Percentiles rank a stretch among this genome's conserved stretches.
Conservation (phyloP, 2,797 vertebrate species). For the Rhinella marina region DNA sequence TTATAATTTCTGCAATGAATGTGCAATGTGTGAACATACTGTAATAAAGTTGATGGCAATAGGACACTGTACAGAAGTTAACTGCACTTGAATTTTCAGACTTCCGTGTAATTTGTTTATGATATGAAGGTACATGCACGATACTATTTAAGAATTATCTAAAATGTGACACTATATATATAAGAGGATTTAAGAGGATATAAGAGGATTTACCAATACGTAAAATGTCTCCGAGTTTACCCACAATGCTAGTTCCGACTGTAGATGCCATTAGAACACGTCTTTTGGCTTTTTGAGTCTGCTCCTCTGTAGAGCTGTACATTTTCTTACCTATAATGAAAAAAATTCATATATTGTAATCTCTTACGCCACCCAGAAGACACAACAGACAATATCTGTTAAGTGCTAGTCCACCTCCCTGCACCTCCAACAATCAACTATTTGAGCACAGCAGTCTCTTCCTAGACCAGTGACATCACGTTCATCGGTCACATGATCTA, state of each 20-base stretch:
- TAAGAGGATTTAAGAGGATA: too few relatives aligned
- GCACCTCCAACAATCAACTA: too few relatives aligned
- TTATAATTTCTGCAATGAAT: background rate
- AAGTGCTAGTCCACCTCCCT: too few relatives aligned
- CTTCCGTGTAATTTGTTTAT: background rate
- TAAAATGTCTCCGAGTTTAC: slow-evolving; percentile 76
- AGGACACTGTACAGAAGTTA: background rate
- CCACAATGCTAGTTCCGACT: slow-evolving; percentile 71
- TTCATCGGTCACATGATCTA: too few relatives aligned
- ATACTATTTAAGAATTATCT: background rate
- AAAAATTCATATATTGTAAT: slow-evolving; percentile 30
- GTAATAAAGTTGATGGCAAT: background rate
- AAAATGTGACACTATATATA: too few relatives aligned
- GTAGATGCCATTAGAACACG: slow-evolving; percentile 79
- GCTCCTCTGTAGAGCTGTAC: slow-evolving; percentile 47
- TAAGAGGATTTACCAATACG: slow-evolving; percentile 76
- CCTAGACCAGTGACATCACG: too few relatives aligned
- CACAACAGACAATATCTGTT: too few relatives aligned
- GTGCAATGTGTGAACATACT: background rate
- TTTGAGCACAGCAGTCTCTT: too few relatives aligned
- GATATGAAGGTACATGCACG: background rate
- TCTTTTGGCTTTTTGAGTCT: slow-evolving; percentile 72
- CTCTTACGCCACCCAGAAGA: too few relatives aligned
- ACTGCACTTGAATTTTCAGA: background rate
- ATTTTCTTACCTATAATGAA: slow-evolving; percentile 66